phyloP scores from a whole-genome alignment of 2,888 invertebrate species.

The Argyra leucocephala region DNA sequence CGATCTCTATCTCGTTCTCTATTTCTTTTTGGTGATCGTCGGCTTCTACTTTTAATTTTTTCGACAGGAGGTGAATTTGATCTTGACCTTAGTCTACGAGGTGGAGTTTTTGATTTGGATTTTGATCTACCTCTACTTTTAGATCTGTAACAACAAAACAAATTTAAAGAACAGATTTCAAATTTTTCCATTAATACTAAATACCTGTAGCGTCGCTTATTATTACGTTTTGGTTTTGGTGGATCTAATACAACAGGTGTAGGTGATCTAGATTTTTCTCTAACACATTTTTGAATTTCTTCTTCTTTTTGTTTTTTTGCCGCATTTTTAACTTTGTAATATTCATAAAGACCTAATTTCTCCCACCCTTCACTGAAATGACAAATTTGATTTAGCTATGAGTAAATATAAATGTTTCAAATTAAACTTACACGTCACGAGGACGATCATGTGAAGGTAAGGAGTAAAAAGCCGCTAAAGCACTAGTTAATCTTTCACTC shows the following conservation, averaged over 20 bases:
- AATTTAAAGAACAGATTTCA: neutral
- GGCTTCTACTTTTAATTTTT: slow-evolving; percentile 29
- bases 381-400: neutral
- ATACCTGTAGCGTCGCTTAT: slow-evolving; percentile 59
- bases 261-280: slow-evolving; percentile 66
- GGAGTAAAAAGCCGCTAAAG: slow-evolving; percentile 93
- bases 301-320: slow-evolving; percentile 83
- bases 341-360: slow-evolving; percentile 92
- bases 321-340: slow-evolving; percentile 90
- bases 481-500: slow-evolving; percentile 81
- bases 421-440: slow-evolving; percentile 64
- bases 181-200: neutral
- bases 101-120: neutral
- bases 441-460: slow-evolving; percentile 91
- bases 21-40: slow-evolving; percentile 44
- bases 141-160: slow-evolving; percentile 33
- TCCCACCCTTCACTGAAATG: slow-evolving; percentile 90
- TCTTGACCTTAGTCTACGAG: slow-evolving; percentile 11
- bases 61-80: slow-evolving; percentile 41
- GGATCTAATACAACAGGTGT: slow-evolving; percentile 66
- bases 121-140: slow-evolving; percentile 48
- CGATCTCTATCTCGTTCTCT: slow-evolving; percentile 24
- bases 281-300: slow-evolving; percentile 60
- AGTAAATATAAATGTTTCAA: slow-evolving; percentile 13
- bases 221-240: slow-evolving; percentile 47